Evolutionary conservation across 1,140 invertebrate species (phyloP).

Genomic region (Lineus longissimus): DNA sequence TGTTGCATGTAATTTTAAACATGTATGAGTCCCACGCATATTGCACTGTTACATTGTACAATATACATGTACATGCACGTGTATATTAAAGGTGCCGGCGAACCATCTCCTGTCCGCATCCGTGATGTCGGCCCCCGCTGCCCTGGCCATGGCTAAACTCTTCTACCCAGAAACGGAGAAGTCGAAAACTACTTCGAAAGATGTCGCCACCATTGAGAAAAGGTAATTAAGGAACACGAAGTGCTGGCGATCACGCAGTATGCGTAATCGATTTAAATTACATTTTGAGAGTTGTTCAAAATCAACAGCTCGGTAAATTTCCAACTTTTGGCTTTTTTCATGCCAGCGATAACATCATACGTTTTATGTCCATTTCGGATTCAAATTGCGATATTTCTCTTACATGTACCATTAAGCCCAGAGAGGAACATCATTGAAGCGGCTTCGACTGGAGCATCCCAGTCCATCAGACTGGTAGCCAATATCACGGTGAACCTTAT

Average conservation of each 20-base stretch:
- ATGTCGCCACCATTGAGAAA: slow-evolving; percentile 15
- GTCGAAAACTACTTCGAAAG: slow-evolving; percentile 20
- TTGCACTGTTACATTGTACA: no score
- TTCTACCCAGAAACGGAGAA: slow-evolving; percentile 83
- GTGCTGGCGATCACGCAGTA: no score
- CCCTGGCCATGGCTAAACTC: slow-evolving; percentile 82
- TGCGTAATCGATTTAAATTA: no score
- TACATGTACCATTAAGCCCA: slow-evolving; percentile 57
- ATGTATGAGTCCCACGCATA: no score
- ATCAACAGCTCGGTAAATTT: not conserved
- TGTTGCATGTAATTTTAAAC: no score
- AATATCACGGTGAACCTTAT: slow-evolving; percentile 89
- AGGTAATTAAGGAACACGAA: not conserved
- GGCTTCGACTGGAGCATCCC: slow-evolving; percentile 78
- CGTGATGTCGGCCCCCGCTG: slow-evolving; percentile 91
- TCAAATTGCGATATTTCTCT: not conserved
- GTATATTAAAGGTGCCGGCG: slow-evolving; percentile 47
- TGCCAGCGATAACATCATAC: not conserved
- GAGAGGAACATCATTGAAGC: slow-evolving; percentile 83
- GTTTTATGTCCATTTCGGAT: not conserved
- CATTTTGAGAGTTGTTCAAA: no score
- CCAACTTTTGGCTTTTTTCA: not conserved
- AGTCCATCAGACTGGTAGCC: slow-evolving; percentile 75
- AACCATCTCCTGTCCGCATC: slow-evolving; percentile 75
- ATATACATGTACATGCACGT: no score